Conservation (phyloP, 2,888 invertebrate species). For the Acheta domesticus region DNA sequence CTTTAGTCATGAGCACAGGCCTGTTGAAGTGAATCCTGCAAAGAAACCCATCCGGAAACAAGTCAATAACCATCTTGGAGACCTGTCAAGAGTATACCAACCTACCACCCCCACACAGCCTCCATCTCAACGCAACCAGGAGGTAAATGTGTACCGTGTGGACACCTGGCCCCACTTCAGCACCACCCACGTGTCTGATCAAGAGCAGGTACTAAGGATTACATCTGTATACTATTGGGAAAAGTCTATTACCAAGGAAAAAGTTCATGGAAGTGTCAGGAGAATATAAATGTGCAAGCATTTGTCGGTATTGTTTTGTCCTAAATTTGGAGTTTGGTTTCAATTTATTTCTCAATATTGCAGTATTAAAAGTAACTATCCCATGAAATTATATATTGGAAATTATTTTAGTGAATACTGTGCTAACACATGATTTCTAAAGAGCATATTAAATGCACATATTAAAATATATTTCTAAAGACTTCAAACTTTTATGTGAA, state of each 20-base stretch:
- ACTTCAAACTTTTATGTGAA: too few species aligned
- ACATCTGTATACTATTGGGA: background rate
- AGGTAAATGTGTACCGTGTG: slow-evolving; percentile 31
- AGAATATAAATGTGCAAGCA: background rate
- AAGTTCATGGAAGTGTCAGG: background rate
- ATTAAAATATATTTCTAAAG: too few species aligned
- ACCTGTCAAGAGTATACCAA: slow-evolving; percentile 12
- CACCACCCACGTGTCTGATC: slow-evolving; percentile 42
- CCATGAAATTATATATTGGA: too few species aligned
- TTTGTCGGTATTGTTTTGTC: background rate
- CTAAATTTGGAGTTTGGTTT: too few species aligned
- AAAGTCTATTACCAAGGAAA: background rate
- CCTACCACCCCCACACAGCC: background rate
- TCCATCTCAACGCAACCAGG: slow-evolving; percentile 24
- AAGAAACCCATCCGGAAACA: background rate
- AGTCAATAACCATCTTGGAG: background rate
- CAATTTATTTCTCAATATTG: too few species aligned
- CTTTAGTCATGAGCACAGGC: slow-evolving; percentile 64
- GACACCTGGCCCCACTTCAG: slow-evolving; percentile 43
- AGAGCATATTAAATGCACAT: too few species aligned
- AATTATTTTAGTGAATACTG: too few species aligned
- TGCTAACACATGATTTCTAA: too few species aligned
- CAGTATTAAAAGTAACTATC: too few species aligned
- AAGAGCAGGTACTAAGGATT: slow-evolving; percentile 42
- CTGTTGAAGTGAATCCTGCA: slow-evolving; percentile 41